Evolutionary conservation across 2,888 invertebrate genomes (phyloP).

Genomic region (Lysandra coridon): DNA sequence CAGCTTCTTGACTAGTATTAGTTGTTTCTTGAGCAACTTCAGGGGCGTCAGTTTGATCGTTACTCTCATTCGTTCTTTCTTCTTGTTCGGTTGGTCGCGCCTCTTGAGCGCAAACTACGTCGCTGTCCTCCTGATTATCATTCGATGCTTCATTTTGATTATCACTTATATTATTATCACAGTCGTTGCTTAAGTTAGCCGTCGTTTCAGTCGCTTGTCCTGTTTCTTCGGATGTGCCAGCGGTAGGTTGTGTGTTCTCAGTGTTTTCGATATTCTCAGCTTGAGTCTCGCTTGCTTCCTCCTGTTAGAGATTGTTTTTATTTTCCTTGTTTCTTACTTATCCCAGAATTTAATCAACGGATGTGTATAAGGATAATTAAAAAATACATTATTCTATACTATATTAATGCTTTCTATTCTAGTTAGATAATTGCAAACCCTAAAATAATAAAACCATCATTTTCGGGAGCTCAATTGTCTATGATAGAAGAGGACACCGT

Average conservation of each 20-base stretch:
- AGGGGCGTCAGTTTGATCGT: constrained; percentile 40
- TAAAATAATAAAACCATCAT: constrained; percentile 26
- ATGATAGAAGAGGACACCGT: constrained; percentile 66
- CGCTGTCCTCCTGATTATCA: constrained; percentile 70
- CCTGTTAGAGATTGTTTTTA: constrained; percentile 68
- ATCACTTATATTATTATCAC: constrained; percentile 75
- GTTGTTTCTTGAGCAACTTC: constrained; percentile 41
- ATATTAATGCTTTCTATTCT: background rate
- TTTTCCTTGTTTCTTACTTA: constrained; percentile 46
- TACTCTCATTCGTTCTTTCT: constrained; percentile 36
- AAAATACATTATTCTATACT: background rate
- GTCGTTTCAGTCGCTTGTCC: constrained; percentile 39
- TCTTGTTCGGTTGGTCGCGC: constrained; percentile 31
- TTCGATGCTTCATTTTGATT: constrained; percentile 53
- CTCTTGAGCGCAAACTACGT: constrained; percentile 72
- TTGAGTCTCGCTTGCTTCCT: constrained; percentile 70
- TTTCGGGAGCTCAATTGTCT: constrained; percentile 59
- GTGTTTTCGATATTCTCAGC: constrained; percentile 65
- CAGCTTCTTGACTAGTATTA: constrained; percentile 53
- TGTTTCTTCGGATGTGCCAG: constrained; percentile 54
- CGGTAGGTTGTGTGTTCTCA: constrained; percentile 70
- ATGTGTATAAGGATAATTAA: constrained; percentile 15
- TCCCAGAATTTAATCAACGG: constrained; percentile 29
- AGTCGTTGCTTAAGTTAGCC: constrained; percentile 71
- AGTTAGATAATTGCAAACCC: background rate